A percentile compares a stretch with the other conserved stretches of the same genome.
Evolutionary conservation across 2,113 vertebrate genomes (phyloP).

Genomic region (Tonatia bakeri): DNA sequence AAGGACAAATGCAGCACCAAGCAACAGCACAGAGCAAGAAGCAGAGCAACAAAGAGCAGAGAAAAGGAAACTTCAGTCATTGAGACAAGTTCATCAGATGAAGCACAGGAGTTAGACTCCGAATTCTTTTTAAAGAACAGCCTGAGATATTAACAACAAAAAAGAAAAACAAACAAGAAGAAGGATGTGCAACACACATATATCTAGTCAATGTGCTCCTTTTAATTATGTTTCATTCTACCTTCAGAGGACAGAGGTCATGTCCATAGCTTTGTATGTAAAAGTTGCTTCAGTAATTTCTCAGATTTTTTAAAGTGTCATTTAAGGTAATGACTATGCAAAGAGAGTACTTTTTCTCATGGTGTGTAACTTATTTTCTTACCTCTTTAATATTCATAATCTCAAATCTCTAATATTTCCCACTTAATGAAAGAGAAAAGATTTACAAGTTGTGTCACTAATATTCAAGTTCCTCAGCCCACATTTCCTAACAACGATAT

Average conservation of each 20-base stretch:
- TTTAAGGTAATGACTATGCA: not conserved
- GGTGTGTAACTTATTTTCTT: not conserved
- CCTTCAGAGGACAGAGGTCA: not conserved
- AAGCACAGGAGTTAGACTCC: slow-evolving; percentile 78
- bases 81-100: slow-evolving; percentile 76
- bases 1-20: slow-evolving; percentile 85
- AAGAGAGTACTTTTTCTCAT: not conserved
- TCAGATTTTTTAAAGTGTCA: not conserved
- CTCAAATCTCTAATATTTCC: slow-evolving; percentile 14
- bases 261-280: not conserved
- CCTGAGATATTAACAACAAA: slow-evolving; percentile 67
- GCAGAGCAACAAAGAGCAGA: slow-evolving; percentile 83
- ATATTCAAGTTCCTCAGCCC: not conserved
- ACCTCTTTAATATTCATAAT: not conserved
- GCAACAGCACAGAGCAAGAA: slow-evolving; percentile 85
- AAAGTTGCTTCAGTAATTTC: not conserved
- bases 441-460: not conserved
- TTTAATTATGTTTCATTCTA: not conserved
- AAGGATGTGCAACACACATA: slow-evolving; percentile 55
- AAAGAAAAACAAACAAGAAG: slow-evolving; percentile 35
- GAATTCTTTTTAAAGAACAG: slow-evolving; percentile 72
- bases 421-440: slow-evolving; percentile 28
- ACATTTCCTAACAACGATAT: not conserved
- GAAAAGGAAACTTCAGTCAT: slow-evolving; percentile 83
- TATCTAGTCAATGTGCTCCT: not conserved